Conservation (phyloP, 2,113 vertebrate genomes). For the Pluvialis apricaria region DNA sequence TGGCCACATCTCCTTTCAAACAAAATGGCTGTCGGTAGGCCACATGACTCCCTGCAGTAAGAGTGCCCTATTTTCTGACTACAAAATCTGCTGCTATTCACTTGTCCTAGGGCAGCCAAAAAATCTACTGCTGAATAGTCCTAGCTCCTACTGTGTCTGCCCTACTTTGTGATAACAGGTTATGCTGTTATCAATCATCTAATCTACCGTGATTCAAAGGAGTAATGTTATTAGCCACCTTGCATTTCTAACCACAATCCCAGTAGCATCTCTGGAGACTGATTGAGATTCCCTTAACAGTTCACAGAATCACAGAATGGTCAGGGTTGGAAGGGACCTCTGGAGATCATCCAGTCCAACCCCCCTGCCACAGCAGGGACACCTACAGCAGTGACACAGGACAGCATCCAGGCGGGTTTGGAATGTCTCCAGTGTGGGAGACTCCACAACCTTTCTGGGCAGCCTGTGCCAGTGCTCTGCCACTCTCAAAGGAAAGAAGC, state of each 20-base stretch:
- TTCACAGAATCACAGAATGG: too few species aligned
- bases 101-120: constrained; percentile 8
- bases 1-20: not conserved
- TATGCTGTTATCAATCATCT: not conserved
- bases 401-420: too few species aligned
- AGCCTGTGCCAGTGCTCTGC: too few species aligned
- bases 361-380: too few species aligned
- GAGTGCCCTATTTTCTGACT: constrained; percentile 4
- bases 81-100: constrained; percentile 18
- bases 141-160: not conserved
- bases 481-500: too few species aligned
- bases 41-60: not conserved
- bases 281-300: not conserved
- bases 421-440: too few species aligned
- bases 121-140: not conserved
- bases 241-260: not conserved
- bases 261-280: not conserved
- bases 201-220: not conserved
- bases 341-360: too few species aligned
- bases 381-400: too few species aligned
- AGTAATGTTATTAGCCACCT: not conserved
- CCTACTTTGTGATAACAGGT: constrained; percentile 15
- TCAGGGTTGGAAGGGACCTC: too few species aligned
- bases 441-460: too few species aligned
- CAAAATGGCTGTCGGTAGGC: not conserved